A percentile compares a stretch with the other conserved stretches of the same genome.
Conservation (phyloP, 2,113 vertebrate species). For the Aphelocoma coerulescens region DNA sequence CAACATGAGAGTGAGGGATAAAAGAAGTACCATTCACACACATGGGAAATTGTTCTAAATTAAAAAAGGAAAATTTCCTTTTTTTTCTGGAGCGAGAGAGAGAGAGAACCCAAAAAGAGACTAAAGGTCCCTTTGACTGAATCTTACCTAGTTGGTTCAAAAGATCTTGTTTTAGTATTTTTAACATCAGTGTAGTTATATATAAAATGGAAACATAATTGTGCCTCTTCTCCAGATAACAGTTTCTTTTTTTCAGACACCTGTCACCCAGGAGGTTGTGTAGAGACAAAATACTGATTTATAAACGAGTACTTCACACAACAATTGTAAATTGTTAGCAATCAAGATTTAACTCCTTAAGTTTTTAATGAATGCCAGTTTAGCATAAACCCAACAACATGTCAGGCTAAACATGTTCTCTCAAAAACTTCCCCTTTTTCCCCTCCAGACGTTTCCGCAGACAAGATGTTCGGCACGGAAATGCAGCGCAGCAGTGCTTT, state of each 20-base stretch:
- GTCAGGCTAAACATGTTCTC: not conserved
- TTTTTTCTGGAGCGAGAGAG: not conserved
- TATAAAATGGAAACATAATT: not conserved
- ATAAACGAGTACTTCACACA: not conserved
- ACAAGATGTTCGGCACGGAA: conserved; percentile 94
- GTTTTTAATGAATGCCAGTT: not conserved
- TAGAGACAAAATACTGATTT: not conserved
- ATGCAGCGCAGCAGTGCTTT: conserved; percentile 93
- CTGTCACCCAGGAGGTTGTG: not conserved
- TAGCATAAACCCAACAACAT: not conserved
- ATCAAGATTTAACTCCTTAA: not conserved
- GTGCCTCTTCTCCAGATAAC: not conserved
- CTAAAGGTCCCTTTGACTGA: not conserved
- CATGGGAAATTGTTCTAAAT: not conserved
- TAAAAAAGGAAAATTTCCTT: not conserved
- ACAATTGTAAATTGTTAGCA: not conserved
- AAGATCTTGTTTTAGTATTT: not conserved
- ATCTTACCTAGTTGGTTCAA: not conserved
- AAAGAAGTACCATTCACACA: not conserved
- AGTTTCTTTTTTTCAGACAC: not conserved
- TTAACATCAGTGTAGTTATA: not conserved
- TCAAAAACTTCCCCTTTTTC: not conserved
- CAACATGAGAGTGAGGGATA: not conserved
- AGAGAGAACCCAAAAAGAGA: not conserved
- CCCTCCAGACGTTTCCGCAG: conserved; percentile 87